These are phyloP conservation scores for Geococcyx californianus DNA, from an alignment of 2,113 vertebrate species.

Conservation along the genomic window DNA sequence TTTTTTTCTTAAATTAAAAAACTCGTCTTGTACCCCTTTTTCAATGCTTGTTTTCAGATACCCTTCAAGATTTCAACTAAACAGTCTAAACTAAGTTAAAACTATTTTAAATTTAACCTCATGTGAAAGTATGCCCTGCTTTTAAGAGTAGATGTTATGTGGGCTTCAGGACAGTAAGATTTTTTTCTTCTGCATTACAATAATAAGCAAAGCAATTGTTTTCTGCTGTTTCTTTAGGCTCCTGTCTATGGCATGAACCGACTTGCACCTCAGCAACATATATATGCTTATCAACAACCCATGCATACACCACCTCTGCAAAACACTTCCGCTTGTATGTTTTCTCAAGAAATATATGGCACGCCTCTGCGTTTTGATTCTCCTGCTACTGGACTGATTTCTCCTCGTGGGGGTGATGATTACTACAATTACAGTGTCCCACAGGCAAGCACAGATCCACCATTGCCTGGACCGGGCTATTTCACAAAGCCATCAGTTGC, in stretches of 20 bases:
- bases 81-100: not conserved
- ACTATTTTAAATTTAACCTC: not conserved
- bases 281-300: constrained; percentile 89
- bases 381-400: constrained; percentile 85
- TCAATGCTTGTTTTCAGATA: not conserved
- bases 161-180: not conserved
- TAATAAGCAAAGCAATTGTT: not conserved
- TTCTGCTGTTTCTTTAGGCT: constrained; percentile 66
- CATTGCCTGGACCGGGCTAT: constrained; percentile 93
- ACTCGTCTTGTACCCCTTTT: not conserved
- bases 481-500: constrained; percentile 88
- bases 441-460: constrained; percentile 86
- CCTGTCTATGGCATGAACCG: constrained; percentile 91
- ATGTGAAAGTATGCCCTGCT: not conserved
- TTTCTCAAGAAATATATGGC: constrained; percentile 90
- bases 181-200: not conserved
- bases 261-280: constrained; percentile 89
- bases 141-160: not conserved
- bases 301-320: constrained; percentile 92
- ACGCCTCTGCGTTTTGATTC: constrained; percentile 89
- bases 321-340: constrained; percentile 85
- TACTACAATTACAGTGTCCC: constrained; percentile 87
- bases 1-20: no score
- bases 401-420: constrained; percentile 89
- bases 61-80: not conserved